A percentile compares a stretch with the other conserved stretches of the same genome.
phyloP scores from a whole-genome alignment of 2,888 invertebrate genomes.

The Ichneumon xanthorius region DNA sequence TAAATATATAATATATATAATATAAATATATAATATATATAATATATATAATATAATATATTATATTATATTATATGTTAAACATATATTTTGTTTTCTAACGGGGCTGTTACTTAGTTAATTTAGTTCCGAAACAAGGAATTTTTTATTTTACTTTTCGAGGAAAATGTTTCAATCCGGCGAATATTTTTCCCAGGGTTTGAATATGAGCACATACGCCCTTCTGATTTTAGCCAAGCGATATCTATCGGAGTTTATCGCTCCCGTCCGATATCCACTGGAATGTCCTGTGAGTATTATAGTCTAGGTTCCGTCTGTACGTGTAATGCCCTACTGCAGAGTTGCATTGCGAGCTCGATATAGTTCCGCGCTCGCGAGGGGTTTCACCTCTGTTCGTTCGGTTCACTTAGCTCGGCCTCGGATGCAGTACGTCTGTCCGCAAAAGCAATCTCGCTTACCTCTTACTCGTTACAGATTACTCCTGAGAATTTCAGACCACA shows the following conservation, averaged over 20 bases:
- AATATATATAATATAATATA: too few relatives aligned
- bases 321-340: constrained; percentile 21
- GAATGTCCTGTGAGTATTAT: constrained; percentile 14
- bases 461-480: neutral
- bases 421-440: constrained; percentile 15
- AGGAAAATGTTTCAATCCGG: neutral
- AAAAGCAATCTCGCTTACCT: constrained; percentile 14
- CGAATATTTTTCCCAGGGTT: neutral
- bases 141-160: neutral
- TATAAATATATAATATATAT: too few relatives aligned
- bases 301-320: neutral
- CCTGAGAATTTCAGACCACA: neutral
- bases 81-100: too few relatives aligned
- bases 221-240: neutral
- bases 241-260: neutral
- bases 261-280: neutral
- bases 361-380: neutral
- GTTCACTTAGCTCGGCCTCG: constrained; percentile 33
- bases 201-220: neutral
- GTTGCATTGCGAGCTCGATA: constrained; percentile 35
- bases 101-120: too few relatives aligned
- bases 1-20: too few relatives aligned
- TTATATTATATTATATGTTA: too few relatives aligned
- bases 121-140: too few relatives aligned
- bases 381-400: constrained; percentile 25